phyloP scores from a whole-genome alignment of 2,113 vertebrate species.

The Abramis brama region DNA sequence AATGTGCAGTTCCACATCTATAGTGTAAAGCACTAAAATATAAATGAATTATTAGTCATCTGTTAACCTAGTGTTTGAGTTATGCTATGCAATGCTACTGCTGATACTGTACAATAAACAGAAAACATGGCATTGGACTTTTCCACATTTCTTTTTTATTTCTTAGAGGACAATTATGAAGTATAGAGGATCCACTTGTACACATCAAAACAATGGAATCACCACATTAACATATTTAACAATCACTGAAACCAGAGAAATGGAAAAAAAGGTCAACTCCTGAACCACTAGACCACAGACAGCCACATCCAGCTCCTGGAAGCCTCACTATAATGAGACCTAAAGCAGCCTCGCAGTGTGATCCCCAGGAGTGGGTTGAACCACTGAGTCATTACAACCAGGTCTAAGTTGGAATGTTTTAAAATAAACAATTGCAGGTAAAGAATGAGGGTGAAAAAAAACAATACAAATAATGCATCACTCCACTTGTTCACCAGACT shows the following conservation, averaged over 20 bases:
- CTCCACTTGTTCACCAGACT: background rate
- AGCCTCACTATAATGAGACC: background rate
- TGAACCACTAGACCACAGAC: slow-evolving; percentile 26
- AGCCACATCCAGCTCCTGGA: slow-evolving; percentile 3
- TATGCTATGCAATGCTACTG: background rate
- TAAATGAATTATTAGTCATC: background rate
- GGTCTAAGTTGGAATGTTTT: slow-evolving; percentile 61
- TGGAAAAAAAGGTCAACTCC: slow-evolving; percentile 22
- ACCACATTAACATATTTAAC: slow-evolving; percentile 75
- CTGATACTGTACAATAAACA: background rate
- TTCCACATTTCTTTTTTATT: slow-evolving; percentile 68
- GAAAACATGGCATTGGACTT: background rate
- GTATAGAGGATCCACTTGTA: slow-evolving; percentile 64
- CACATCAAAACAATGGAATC: slow-evolving; percentile 69
- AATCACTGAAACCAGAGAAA: slow-evolving; percentile 63
- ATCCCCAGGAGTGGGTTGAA: background rate
- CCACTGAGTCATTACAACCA: slow-evolving; percentile 10
- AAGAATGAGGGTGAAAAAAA: background rate
- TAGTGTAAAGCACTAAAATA: background rate
- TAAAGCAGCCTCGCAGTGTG: background rate
- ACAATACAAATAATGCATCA: background rate
- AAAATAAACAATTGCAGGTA: slow-evolving; percentile 38
- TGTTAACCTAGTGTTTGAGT: background rate
- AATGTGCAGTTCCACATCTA: background rate
- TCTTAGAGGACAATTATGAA: slow-evolving; percentile 69